Base-by-base conservation (phyloP, 2,888 invertebrate genomes). In the Eupithecia centaureata region DNA sequence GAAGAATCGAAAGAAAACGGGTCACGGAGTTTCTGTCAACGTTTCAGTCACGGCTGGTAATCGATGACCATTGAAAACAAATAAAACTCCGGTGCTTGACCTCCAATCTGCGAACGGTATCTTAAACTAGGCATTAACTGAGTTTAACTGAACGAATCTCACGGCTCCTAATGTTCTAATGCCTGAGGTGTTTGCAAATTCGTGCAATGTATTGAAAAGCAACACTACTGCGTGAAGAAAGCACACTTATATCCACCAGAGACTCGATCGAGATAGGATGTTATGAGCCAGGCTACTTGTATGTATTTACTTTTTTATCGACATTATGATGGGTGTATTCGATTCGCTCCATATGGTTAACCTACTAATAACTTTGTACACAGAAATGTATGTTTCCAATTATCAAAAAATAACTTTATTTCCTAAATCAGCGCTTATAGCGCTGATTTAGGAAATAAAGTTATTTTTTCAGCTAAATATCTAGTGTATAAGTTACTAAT, bases 41-140 rank as follows among this genome's bases (percentile, higher is more conserved):
- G 71, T 73, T 72, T 76, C 75, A 73, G 78, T 78, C 81, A 81
- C 80, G 80, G 75, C 67, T 59, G 42, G 35, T 65, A 61, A 73
- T 74, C 65, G 67, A 72, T 73, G 61, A 71, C 61, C 47, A 71
- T 71, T 70, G 63, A 65, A 73, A 69, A 72, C 73, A 73, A 72
- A 72, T 70, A 68, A 63, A 71, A 67, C 57, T 52, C 42, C 68
- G 74, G 74, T 69, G 65, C 56, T 66, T 65, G 66, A 71, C 66
- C 70, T 62, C 32, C 38, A 69, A 63, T 72, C 69, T 67, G n/a
- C 57, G 58, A 71, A 70, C 68, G 69, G 72, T 72, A 73, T 57
- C 65, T 61, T 32, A 63, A 47, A 47, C 47, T 18, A 51, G 56
- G 25, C 63, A 65, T 51, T 70, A 60, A 71, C 71, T 62, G 60